Percentiles rank a stretch among this genome's conserved stretches.
phyloP scores from a whole-genome alignment of 2,797 vertebrate genomes.

The Gymnothorax javanicus region DNA sequence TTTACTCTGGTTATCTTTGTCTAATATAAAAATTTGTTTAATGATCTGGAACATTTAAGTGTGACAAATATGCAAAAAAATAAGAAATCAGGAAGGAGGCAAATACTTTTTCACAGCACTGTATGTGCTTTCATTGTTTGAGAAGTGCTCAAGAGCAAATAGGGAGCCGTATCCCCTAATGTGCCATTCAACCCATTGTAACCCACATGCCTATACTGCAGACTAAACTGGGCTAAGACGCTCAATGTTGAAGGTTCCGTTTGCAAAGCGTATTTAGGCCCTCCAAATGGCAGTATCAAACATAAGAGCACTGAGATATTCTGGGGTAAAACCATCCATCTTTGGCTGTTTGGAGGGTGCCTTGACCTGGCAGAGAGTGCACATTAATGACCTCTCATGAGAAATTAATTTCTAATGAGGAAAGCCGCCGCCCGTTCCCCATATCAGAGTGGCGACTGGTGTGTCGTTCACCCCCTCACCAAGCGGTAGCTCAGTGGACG shows the following conservation, averaged over 20 bases:
- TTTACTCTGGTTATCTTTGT: too few relatives aligned
- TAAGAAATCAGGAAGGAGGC: too few relatives aligned
- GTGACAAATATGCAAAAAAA: too few relatives aligned
- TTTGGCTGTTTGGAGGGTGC: conserved; percentile 16
- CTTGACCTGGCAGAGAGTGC: conserved; percentile 22
- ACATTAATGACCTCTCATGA: conserved; percentile 33
- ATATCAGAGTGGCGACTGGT: not conserved
- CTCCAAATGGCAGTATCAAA: not conserved
- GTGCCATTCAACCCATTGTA: too few relatives aligned
- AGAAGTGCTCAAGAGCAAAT: too few relatives aligned
- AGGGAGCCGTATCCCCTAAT: too few relatives aligned
- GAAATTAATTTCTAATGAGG: conserved; percentile 41
- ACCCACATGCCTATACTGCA: too few relatives aligned
- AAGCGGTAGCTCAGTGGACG: conserved; percentile 9
- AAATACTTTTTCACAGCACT: too few relatives aligned
- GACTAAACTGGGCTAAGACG: not conserved
- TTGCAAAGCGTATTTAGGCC: not conserved
- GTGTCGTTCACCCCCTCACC: not conserved
- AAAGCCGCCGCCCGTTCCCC: not conserved
- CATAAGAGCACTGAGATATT: not conserved
- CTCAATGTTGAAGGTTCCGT: not conserved
- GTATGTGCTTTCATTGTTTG: too few relatives aligned
- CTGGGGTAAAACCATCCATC: conserved; percentile 3
- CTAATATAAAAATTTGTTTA: too few relatives aligned
- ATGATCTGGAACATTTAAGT: too few relatives aligned